Evolutionary conservation across 2,797 vertebrate species (phyloP), one percentile per base, ranked within the genome.

Genomic region (Vultur gryphus): DNA sequence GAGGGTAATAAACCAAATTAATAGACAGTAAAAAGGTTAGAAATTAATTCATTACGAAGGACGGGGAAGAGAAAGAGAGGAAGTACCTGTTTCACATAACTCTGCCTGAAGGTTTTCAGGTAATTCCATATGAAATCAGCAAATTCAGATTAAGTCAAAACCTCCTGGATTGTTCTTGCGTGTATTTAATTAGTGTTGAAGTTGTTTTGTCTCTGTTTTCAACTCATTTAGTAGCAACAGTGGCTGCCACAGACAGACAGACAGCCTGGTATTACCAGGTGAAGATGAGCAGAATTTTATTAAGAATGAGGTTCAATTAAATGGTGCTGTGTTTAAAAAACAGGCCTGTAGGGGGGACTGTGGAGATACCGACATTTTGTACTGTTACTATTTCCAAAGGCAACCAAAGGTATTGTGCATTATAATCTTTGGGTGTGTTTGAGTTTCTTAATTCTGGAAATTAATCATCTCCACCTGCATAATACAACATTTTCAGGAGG

Each of bases 181-280:
- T 13, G 46, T 0, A 0, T n/a, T 78, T 55, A 73, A 33, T 54
- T 31, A 20, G 29, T 0, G 0, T 3, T 20, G 28, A 41, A 23
- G 46, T 62, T 33, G 57, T 12, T 76, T 55, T 14, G 16, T n/a
- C 35, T 39, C 59, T 21, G 9, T 16, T 79, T 52, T 21, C 33
- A 17, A 11, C 57, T n/a, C 25, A 28, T 58, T 35, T 3, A 49
- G 37, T 5, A 75, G 37, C 37, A 44, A 28, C 21, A 46, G 57
- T 5, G n/a, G 59, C 44, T 82, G 59, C 10, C 7, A 15, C 16
- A 39, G 49, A 19, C 31, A 59, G 37, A 6, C 26, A 31, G 72
- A 44, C 44, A 75, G 66, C 21, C 51, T 15, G 62, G 41, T 3
- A 7, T 5, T 39, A 6, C 33, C 52, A 4, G 24, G 43, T 4